Conservation (phyloP, 1,140 invertebrate genomes). For the Thaumetopoea pityocampa region DNA sequence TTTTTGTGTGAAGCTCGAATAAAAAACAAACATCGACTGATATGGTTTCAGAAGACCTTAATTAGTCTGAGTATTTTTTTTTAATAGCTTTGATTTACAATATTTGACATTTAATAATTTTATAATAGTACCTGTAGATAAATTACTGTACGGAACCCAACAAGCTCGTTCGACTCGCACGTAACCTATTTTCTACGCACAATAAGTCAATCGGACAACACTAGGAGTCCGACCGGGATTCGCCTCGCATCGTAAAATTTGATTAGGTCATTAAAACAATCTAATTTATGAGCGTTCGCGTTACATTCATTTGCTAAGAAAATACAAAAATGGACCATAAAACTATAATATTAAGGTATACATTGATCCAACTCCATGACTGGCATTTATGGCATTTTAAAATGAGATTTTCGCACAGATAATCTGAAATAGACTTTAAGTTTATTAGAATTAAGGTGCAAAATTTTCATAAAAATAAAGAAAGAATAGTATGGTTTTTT, state of each 20-base stretch:
- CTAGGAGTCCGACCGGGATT: conserved; percentile 69
- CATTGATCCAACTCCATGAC: conserved; percentile 3
- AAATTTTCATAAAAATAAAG: conserved; percentile 11
- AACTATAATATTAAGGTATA: conserved; percentile 28
- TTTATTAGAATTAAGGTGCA: conserved; percentile 31
- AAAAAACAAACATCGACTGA: too few species aligned
- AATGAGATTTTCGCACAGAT: conserved; percentile 28
- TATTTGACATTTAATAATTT: too few species aligned
- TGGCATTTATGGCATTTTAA: conserved; percentile 40
- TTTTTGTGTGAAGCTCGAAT: too few species aligned
- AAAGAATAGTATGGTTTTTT: conserved; percentile 8
- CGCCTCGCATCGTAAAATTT: conserved; percentile 73
- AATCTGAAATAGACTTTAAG: conserved; percentile 62
- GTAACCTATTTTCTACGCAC: conserved; percentile 53
- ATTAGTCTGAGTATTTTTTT: too few species aligned
- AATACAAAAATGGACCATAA: conserved; percentile 49
- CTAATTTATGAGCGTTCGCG: conserved; percentile 70
- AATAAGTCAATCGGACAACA: conserved; percentile 71
- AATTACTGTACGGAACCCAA: too few species aligned
- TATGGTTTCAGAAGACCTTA: too few species aligned
- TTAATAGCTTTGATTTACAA: too few species aligned
- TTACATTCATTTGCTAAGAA: conserved; percentile 53
- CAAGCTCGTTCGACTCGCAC: too few species aligned
- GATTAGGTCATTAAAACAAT: conserved; percentile 75
- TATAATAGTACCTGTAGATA: too few species aligned